Evolutionary conservation across 2,888 invertebrate genomes (phyloP).

Genomic region (Antitype chi): DNA sequence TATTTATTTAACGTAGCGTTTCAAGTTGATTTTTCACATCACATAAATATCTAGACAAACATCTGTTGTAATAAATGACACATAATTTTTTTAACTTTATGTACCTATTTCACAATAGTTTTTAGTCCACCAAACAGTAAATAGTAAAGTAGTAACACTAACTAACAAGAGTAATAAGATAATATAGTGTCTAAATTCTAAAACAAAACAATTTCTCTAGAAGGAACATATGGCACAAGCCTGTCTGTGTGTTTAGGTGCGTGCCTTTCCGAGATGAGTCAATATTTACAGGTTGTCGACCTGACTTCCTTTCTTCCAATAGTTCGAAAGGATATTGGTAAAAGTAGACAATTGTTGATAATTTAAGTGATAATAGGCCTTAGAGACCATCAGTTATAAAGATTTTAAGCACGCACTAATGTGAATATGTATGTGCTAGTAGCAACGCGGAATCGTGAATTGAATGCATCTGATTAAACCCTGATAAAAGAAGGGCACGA

Average conservation of each 20-base stretch:
- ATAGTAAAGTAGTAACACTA: conserved; percentile 7
- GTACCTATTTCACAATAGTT: background rate
- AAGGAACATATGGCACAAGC: conserved; percentile 71
- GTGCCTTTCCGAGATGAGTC: conserved; percentile 83
- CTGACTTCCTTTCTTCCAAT: conserved; percentile 75
- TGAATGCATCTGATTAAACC: conserved; percentile 76
- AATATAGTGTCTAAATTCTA: conserved; percentile 31
- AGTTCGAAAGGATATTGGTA: conserved; percentile 72
- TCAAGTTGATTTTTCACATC: conserved; percentile 13
- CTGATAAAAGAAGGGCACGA: conserved; percentile 81
- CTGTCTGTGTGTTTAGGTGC: conserved; percentile 79
- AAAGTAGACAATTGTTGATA: conserved; percentile 61
- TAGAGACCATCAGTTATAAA: conserved; percentile 35
- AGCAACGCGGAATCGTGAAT: conserved; percentile 71
- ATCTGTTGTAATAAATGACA: conserved; percentile 2
- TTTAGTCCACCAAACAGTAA: conserved; percentile 19
- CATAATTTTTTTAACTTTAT: background rate
- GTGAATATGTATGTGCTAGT: conserved; percentile 59
- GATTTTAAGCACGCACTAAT: conserved; percentile 54
- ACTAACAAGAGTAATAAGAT: too few species aligned
- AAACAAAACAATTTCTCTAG: conserved; percentile 59
- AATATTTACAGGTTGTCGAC: conserved; percentile 87
- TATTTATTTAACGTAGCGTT: conserved; percentile 28
- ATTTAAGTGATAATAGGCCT: conserved; percentile 25
- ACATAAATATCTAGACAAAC: background rate